A percentile compares a stretch with the other conserved stretches of the same genome.
Evolutionary conservation across 2,113 vertebrate species (phyloP).

Genomic region (Hemicordylus capensis): DNA sequence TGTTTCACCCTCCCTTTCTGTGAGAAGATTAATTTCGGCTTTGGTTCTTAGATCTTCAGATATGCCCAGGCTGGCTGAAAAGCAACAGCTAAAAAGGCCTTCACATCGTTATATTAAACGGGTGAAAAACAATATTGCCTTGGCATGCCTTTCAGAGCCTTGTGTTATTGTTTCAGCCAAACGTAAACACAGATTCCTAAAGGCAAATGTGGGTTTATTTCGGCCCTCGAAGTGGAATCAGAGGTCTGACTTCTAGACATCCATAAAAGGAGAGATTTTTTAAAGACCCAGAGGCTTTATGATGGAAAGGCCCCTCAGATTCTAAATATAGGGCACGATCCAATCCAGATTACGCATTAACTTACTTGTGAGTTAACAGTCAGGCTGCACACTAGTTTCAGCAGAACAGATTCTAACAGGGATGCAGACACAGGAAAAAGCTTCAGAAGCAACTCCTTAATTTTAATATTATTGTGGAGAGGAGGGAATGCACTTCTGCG

Average conservation of each 20-base stretch:
- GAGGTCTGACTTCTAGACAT: background rate
- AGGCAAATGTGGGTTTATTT: background rate
- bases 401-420: background rate
- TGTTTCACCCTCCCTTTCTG: background rate
- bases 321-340: background rate
- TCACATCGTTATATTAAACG: background rate
- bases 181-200: background rate
- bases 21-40: slow-evolving; percentile 42
- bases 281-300: background rate
- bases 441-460: too few relatives aligned
- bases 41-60: slow-evolving; percentile 31
- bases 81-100: background rate
- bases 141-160: background rate
- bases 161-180: background rate
- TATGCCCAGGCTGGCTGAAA: slow-evolving; percentile 13
- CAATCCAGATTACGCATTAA: background rate
- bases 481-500: too few relatives aligned
- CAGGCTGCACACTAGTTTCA: background rate
- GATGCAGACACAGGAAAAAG: too few relatives aligned
- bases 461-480: too few relatives aligned
- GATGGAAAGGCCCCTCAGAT: accelerated
- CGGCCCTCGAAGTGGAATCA: background rate
- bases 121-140: background rate
- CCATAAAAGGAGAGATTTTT: background rate
- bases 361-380: background rate